Base-by-base conservation (phyloP, 2,113 vertebrate species). In the Excalfactoria chinensis region DNA sequence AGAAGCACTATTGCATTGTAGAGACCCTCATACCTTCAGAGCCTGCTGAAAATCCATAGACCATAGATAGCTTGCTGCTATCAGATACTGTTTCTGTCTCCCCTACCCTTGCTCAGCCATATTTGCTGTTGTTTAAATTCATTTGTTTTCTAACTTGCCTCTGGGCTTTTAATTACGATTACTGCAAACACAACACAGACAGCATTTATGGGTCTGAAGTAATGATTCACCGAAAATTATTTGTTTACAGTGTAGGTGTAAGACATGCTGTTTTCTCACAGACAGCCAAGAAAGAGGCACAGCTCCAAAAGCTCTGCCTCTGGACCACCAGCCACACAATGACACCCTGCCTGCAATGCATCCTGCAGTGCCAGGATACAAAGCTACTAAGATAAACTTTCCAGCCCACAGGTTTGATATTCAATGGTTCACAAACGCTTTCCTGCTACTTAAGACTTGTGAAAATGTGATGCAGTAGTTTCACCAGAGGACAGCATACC, bases 291-390 rank as follows among this genome's bases (percentile, higher is more conserved):
- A 5, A 17, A 13, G 46, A 48, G 44, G 18, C 48, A 37, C 35
- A 9, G 28, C 81, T 37, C 51, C 37, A 8, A 15, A 68, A 18
- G 21, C 53, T 9, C 2, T 13, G 37, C 51, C 51, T 10, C 41
- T 3, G 60, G 53, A 22, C 30, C 2, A 34, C 59, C 4, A 6
- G 62, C 23, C 49, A 6, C 35, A 6, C 30, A 37, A 55, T 6
- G 0, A 9, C 0, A 1, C 23, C 32, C 37, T 16, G 35, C 46
- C 21, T 32, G 13, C 26, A 20, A 35, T 2, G 6, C 6, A 10
- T 46, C 43, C 30, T 8, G 26, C 25, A 12, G 4, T 2, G 26
- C 4, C 62, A n/a, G 30, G 26, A 26, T 13, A 70, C 9, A 17
- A 40, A 71, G 49, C 37, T 48, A 40, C 19, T 3, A 21, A 17